These are phyloP conservation scores for Belonocnema kinseyi DNA, from an alignment of 1,140 invertebrate genomes.

Conservation along the genomic window DNA sequence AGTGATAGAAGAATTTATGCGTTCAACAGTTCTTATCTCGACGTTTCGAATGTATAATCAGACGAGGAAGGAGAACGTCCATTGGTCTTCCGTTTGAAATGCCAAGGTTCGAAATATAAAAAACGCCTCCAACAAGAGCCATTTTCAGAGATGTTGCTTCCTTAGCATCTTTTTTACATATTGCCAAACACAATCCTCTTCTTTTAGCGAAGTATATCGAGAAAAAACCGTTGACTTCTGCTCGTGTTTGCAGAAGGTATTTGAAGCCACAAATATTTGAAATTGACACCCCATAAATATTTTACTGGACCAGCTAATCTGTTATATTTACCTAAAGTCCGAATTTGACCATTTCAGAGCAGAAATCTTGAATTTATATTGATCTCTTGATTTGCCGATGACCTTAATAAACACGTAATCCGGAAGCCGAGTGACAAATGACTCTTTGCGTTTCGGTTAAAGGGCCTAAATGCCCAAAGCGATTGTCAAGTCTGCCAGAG, in stretches of 20 bases:
- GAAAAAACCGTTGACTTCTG: too few species aligned
- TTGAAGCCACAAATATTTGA: too few species aligned
- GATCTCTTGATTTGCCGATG: slow-evolving; percentile 2
- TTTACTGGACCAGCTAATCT: too few species aligned
- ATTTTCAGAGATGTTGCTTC: too few species aligned
- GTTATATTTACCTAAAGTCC: too few species aligned
- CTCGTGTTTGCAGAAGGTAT: too few species aligned
- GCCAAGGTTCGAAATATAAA: background rate
- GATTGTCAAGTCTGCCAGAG: background rate
- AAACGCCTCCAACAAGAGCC: background rate
- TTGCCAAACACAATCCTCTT: background rate
- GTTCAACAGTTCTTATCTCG: slow-evolving; percentile 2
- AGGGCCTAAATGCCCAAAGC: background rate
- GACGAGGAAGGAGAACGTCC: background rate
- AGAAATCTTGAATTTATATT: too few species aligned
- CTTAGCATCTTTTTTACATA: too few species aligned
- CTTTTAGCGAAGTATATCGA: too few species aligned
- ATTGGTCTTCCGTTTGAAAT: background rate
- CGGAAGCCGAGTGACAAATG: background rate
- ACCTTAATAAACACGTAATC: slow-evolving; percentile 9
- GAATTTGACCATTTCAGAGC: too few species aligned
- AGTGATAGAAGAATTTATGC: slow-evolving; percentile 12
- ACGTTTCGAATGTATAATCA: slow-evolving; percentile 5
- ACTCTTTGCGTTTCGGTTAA: slow-evolving; percentile 13
- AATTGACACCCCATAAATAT: too few species aligned